Base-by-base conservation (phyloP, 2,888 invertebrate species). In the Parasteatoda lunata region DNA sequence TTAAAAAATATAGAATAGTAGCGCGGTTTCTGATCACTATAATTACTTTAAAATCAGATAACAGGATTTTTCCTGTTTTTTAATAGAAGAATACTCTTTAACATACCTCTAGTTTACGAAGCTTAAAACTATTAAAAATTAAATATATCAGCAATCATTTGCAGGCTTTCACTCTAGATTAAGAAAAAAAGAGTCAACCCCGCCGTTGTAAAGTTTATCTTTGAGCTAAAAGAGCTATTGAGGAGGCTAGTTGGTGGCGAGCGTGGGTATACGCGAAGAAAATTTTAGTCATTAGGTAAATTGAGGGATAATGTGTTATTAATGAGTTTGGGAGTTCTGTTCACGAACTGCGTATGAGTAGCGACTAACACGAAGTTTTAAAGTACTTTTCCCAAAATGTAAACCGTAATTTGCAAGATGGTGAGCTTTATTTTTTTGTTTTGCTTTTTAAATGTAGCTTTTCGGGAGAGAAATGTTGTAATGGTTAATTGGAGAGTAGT, bases 261-360 rank as follows among this genome's bases (percentile, higher is more conserved):
- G 48, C 13, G 48, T 64, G 65, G 45, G 64, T 59, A 64, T 49
- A 45, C 2, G 30, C 76, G 49, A 76, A 75, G 76, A 68, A 76
- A 82, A 82, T 82, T 75, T 76, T 75, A 70, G 82, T 82, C 82
- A 82, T 82, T 82, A 82, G 75, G 82, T 76, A 82, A 82, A 82
- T 82, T 82, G 82, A 70, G 76, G 81, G 59, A 82, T 82, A 82
- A 82, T 82, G 82, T 51, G 82, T 81, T 81, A 81, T 81, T 81
- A 81, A 81, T 81, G 81, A 81, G 81, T 81, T 81, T 68, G 73
- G 81, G 64, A 72, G 81, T 65, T 54, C 66, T 68, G 66, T 81
- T 48, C 64, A 47, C 8, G 72, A 73, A 54, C 81, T 47, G 47
- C 64, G 72, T 45, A 72, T 45, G 68, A 48, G 68, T 11, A 51